Base-by-base conservation (phyloP, 2,113 vertebrate species). In the Tupaia chinensis region DNA sequence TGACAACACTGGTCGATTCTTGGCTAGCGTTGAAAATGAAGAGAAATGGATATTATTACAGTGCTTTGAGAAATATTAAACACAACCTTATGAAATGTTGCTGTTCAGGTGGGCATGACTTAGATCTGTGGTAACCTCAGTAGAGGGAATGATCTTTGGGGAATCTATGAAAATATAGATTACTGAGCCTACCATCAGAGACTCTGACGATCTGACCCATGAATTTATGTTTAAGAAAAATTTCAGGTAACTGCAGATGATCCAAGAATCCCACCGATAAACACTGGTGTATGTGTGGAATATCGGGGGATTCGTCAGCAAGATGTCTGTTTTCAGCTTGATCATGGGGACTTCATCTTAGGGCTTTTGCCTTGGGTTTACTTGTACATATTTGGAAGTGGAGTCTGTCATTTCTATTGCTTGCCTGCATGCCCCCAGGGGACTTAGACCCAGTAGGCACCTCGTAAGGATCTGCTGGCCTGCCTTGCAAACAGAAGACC, bases 371-470 rank as follows among this genome's bases (percentile, higher is more conserved):
- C 17, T 70, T 54, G 56, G 7, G 0, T 87, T 83, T 76, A 66
- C 81, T 54, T 82, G 54, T 25, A 44, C 22, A 13, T 88, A 34
- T 73, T 94, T 65, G 95, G 34, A 96, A 85, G 58, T 20, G 29
- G 56, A 61, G 11, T 14, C 20, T 93, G 29, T 87, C 79, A 25
- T 20, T 89, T 74, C 76, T 76, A n/a, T 20, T 32, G 27, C 53
- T 87, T 66, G n/a, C 84, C 20, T 90, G 19, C 32, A 27, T 11
- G 8, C 22, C 27, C n/a, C 82, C 11, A 9, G 61, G 73, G 65
- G 32, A 54, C n/a, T 60, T 65, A 19, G 25, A 53, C 44, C 87
- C 17, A 76, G 2, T 34, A 68, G 29, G 56, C 68, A 8, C 34
- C 82, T 44, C 3, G 8, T 60, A 77, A 34, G 74, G 72, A 70